These are phyloP conservation scores for Neomorphus geoffroyi DNA, from an alignment of 2,797 vertebrate genomes.

Conservation along the genomic window DNA sequence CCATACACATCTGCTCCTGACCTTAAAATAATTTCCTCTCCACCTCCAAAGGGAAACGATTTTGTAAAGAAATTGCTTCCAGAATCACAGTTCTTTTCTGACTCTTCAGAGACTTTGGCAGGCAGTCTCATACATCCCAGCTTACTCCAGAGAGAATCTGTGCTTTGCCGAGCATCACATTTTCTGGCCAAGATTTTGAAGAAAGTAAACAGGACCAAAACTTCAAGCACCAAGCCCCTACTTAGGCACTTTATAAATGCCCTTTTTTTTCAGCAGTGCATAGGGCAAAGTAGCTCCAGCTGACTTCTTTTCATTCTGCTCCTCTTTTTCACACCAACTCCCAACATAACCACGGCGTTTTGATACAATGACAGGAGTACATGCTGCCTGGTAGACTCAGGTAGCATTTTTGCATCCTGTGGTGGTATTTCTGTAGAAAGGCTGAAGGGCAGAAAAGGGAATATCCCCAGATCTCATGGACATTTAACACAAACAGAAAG, in stretches of 20 bases:
- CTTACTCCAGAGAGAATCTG: neutral
- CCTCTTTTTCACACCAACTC: neutral
- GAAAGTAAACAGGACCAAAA: neutral
- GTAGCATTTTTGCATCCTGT: neutral
- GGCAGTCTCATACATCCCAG: neutral
- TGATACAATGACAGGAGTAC: neutral
- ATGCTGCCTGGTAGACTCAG: neutral
- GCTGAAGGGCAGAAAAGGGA: neutral
- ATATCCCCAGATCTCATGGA: neutral
- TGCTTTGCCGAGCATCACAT: neutral
- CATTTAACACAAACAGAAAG: neutral
- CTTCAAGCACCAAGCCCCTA: neutral
- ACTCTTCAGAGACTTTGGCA: neutral
- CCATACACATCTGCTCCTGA: neutral
- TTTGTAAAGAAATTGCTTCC: constrained; percentile 16
- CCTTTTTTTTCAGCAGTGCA: neutral
- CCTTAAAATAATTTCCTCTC: constrained; percentile 13
- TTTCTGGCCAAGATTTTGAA: neutral
- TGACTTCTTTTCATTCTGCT: neutral
- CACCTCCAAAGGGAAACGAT: neutral
- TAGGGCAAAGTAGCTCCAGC: neutral
- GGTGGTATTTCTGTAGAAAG: neutral
- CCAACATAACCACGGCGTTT: fast-evolving
- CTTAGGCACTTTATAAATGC: neutral
- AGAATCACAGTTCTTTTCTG: constrained; percentile 7